Evolutionary conservation across 2,113 vertebrate species (phyloP).

Genomic region (Puffinus mauretanicus): DNA sequence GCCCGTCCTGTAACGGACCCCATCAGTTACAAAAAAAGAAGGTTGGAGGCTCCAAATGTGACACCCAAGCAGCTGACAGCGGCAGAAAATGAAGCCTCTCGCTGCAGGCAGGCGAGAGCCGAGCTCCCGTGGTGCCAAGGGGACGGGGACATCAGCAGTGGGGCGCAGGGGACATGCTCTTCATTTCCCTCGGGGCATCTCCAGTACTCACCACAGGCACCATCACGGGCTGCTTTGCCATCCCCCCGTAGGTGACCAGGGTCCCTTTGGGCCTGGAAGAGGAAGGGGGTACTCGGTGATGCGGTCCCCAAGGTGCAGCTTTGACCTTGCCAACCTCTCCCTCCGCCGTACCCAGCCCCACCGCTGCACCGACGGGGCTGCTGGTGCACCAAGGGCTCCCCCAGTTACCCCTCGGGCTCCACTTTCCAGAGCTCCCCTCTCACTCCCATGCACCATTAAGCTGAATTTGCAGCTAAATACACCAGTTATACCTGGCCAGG

Average conservation of each 20-base stretch:
- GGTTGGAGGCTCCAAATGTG: neutral
- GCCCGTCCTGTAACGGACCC: fast-evolving
- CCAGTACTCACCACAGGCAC: conserved; percentile 86
- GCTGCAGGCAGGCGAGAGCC: neutral
- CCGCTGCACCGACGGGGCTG: fast-evolving
- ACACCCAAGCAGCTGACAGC: neutral
- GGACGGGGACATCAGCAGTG: fast-evolving
- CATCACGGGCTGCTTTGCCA: conserved; percentile 92
- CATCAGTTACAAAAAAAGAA: neutral
- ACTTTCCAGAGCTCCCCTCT: neutral
- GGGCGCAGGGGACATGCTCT: neutral
- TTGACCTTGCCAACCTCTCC: neutral
- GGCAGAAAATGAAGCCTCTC: neutral
- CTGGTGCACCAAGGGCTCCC: neutral
- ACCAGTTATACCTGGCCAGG: neutral
- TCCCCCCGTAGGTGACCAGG: conserved; percentile 97
- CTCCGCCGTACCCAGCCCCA: fast-evolving
- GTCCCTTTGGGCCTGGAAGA: conserved; percentile 82
- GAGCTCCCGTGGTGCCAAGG: neutral
- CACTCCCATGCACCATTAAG: fast-evolving
- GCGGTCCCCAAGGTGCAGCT: neutral
- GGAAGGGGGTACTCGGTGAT: neutral
- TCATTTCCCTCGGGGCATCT: neutral
- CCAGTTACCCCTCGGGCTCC: neutral
- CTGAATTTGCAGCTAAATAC: neutral